These are phyloP conservation scores for Clamator glandarius DNA, from an alignment of 2,797 vertebrate species.

Conservation along the genomic window DNA sequence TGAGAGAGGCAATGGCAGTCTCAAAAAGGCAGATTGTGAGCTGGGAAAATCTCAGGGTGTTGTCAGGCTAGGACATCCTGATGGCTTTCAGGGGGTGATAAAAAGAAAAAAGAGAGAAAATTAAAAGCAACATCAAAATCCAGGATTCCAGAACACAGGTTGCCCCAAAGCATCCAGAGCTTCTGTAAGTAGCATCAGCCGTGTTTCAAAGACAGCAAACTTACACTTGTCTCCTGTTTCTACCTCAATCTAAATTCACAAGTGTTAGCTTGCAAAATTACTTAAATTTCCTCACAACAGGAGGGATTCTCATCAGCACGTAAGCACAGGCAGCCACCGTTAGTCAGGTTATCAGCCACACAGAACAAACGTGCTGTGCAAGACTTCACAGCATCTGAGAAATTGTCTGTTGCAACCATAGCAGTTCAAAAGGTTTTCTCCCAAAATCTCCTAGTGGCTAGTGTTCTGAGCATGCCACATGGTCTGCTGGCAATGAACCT, in stretches of 20 bases:
- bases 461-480: neutral
- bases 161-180: neutral
- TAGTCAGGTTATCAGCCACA: constrained; percentile 10
- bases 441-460: neutral
- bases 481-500: neutral
- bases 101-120: fast-evolving
- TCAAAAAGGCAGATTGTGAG: neutral
- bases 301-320: constrained; percentile 51
- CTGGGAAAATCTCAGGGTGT: neutral
- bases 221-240: neutral
- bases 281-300: constrained; percentile 26
- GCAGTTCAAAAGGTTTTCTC: neutral
- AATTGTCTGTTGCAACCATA: neutral
- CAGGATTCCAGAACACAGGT: neutral
- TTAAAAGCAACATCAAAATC: neutral
- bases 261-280: constrained; percentile 21
- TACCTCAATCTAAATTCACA: neutral
- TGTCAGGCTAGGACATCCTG: neutral
- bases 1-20: neutral
- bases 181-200: neutral
- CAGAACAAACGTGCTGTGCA: neutral
- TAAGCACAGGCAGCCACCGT: neutral
- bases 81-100: neutral
- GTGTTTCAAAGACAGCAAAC: neutral
- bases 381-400: neutral